phyloP scores from a whole-genome alignment of 37 sponge, comb jelly and placozoan genomes.

The Diacarnus erythraeanus region DNA sequence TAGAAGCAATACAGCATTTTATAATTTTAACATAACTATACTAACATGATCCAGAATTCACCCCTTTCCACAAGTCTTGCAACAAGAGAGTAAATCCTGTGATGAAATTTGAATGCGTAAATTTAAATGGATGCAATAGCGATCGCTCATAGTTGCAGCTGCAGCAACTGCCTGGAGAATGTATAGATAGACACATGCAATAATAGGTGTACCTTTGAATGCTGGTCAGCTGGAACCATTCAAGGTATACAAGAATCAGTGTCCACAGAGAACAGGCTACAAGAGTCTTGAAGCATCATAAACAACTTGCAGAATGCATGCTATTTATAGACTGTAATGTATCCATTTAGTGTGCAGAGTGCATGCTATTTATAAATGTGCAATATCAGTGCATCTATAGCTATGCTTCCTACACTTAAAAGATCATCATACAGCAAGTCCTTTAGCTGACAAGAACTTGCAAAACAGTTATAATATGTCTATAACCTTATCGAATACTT shows the following conservation, averaged over 20 bases:
- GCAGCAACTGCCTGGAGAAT: slow-evolving; percentile 90
- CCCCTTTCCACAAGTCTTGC: slow-evolving; percentile 88
- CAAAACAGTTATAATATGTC: not conserved
- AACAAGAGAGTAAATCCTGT: slow-evolving; percentile 86
- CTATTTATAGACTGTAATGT: not conserved
- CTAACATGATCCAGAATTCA: slow-evolving; percentile 10
- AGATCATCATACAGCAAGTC: too few relatives aligned
- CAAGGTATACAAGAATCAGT: too few relatives aligned
- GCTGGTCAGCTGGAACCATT: too few relatives aligned
- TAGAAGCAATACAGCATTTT: not conserved
- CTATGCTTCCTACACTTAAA: too few relatives aligned
- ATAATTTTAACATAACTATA: not conserved
- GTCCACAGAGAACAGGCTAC: too few relatives aligned
- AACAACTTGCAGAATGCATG: too few relatives aligned
- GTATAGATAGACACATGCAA: too few relatives aligned
- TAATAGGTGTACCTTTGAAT: too few relatives aligned
- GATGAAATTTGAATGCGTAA: slow-evolving; percentile 84
- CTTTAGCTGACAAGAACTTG: not conserved
- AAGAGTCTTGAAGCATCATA: too few relatives aligned
- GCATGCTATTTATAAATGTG: too few relatives aligned
- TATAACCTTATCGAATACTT: slow-evolving; percentile 6
- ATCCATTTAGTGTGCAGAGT: too few relatives aligned
- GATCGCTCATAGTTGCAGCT: slow-evolving; percentile 94
- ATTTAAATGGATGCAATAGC: slow-evolving; percentile 77
- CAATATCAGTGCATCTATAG: too few relatives aligned